phyloP scores from a whole-genome alignment of 2,888 invertebrate genomes.

The Cinara cedri region DNA sequence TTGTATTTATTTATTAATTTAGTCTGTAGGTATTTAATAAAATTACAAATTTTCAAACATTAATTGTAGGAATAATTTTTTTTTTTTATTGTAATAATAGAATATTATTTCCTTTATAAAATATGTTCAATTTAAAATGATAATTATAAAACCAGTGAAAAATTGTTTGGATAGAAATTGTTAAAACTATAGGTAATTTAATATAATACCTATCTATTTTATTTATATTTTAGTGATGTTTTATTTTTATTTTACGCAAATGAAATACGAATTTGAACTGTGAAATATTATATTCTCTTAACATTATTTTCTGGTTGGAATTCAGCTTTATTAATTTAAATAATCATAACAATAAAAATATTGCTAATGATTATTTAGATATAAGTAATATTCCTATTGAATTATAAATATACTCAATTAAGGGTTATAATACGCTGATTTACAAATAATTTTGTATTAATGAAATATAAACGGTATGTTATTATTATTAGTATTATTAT shows the following conservation, averaged over 20 bases:
- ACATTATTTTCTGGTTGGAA: no score
- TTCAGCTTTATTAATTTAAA: no score
- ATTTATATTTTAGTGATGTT: no score
- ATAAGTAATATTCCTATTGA: background rate
- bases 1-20: background rate
- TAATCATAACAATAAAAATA: background rate
- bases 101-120: background rate
- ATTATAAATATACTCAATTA: background rate
- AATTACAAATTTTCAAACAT: no score
- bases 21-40: background rate
- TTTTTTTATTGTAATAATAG: no score
- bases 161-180: background rate
- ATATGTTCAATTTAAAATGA: background rate
- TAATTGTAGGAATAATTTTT: no score
- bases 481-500: background rate
- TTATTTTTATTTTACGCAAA: no score
- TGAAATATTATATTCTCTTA: no score
- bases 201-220: no score
- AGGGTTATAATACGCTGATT: background rate
- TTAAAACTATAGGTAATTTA: no score
- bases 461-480: background rate
- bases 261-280: no score
- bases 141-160: background rate
- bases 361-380: background rate
- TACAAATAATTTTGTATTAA: background rate